Evolutionary conservation across 2,797 vertebrate genomes (phyloP).

Genomic region (Buceros bicornis): DNA sequence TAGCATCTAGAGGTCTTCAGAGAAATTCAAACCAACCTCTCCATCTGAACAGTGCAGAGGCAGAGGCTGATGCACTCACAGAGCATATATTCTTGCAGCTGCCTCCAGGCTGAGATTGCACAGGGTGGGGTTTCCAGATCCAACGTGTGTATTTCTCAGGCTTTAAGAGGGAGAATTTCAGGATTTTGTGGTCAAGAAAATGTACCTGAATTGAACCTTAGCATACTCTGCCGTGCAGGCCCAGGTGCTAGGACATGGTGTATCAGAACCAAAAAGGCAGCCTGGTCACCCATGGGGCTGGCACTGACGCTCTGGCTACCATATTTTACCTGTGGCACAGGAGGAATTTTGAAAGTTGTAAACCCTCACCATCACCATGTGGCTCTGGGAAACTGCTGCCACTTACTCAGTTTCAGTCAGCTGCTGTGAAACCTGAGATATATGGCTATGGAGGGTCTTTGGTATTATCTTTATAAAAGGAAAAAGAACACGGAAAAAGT

Average conservation of each 20-base stretch:
- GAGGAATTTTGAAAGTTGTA: fast-evolving
- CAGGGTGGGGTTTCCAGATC: background rate
- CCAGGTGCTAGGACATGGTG: background rate
- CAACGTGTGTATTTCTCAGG: background rate
- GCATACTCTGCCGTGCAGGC: background rate
- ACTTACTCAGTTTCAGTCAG: too few species aligned
- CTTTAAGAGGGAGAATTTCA: background rate
- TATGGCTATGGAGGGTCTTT: too few species aligned
- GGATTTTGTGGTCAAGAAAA: background rate
- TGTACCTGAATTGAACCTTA: background rate
- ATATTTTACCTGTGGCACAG: fast-evolving
- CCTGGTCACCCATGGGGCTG: background rate
- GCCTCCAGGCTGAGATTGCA: background rate
- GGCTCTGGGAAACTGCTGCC: background rate
- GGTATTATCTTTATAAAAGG: background rate
- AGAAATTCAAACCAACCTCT: background rate
- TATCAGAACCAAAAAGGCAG: background rate
- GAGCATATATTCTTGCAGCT: background rate
- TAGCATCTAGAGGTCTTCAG: background rate
- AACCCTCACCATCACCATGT: too few species aligned
- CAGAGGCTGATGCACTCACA: background rate
- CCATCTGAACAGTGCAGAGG: background rate
- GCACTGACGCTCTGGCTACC: background rate
- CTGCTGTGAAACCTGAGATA: background rate
- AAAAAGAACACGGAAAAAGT: background rate